These are phyloP conservation scores for Incurvaria masculella DNA, from an alignment of 2,888 invertebrate species.

Conservation along the genomic window DNA sequence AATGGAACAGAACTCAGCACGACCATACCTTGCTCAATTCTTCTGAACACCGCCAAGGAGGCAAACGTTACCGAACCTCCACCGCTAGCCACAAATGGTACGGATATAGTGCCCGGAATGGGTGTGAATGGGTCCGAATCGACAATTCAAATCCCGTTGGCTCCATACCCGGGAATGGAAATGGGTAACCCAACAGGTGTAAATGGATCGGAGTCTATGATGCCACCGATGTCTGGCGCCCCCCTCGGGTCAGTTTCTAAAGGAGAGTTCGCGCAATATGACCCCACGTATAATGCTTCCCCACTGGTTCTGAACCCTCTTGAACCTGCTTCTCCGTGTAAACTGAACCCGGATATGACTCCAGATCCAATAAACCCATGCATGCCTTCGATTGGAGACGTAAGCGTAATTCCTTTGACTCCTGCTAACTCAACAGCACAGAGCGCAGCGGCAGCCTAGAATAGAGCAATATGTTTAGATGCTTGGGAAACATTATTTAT, in stretches of 20 bases:
- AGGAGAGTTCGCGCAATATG: background rate
- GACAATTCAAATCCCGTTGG: too few relatives aligned
- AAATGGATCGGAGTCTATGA: background rate
- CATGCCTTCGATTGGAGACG: constrained; percentile 32
- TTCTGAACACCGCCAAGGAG: constrained; percentile 44
- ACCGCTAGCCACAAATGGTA: constrained; percentile 16
- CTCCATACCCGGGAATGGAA: too few relatives aligned
- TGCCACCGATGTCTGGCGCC: background rate
- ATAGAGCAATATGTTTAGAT: too few relatives aligned
- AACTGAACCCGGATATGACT: constrained; percentile 26
- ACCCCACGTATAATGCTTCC: background rate
- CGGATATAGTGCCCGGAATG: constrained; percentile 12
- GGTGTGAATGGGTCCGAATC: background rate
- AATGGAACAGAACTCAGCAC: constrained; percentile 42
- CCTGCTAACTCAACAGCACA: background rate
- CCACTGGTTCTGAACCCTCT: background rate
- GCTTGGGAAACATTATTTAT: too few relatives aligned
- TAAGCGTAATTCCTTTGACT: constrained; percentile 38
- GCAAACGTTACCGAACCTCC: constrained; percentile 48
- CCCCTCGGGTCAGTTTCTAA: background rate
- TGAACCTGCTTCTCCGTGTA: constrained; percentile 23
- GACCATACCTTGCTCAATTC: constrained; percentile 46
- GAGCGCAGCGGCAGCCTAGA: background rate
- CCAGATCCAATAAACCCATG: constrained; percentile 47
- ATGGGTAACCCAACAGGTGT: background rate